phyloP scores from a whole-genome alignment of 2,888 invertebrate species.

The Synergus itoensis region DNA sequence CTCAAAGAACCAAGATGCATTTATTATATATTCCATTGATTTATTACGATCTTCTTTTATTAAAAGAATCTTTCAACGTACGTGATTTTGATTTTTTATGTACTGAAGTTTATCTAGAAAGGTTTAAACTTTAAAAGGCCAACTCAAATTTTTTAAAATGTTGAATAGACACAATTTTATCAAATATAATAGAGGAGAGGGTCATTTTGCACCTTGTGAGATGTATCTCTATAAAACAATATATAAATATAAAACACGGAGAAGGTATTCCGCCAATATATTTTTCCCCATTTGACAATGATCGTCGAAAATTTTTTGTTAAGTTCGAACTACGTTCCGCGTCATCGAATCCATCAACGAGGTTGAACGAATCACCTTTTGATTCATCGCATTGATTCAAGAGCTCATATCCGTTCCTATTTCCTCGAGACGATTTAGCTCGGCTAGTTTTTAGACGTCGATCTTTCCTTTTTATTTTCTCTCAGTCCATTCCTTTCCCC shows the following conservation, averaged over 20 bases:
- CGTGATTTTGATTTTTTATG: too few relatives aligned
- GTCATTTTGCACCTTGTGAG: too few relatives aligned
- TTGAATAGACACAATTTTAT: too few relatives aligned
- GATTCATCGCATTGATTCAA: neutral
- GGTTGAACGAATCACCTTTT: slow-evolving; percentile 31
- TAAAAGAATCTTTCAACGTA: too few relatives aligned
- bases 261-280: too few relatives aligned
- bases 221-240: too few relatives aligned
- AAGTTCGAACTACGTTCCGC: neutral
- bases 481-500: neutral
- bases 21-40: slow-evolving; percentile 8
- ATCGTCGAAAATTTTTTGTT: neutral
- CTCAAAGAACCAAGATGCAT: neutral
- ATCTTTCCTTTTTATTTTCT: neutral
- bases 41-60: neutral
- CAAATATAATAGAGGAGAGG: too few relatives aligned
- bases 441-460: neutral
- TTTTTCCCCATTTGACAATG: neutral
- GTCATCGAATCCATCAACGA: neutral
- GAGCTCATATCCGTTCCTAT: neutral
- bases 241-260: too few relatives aligned
- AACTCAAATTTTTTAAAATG: too few relatives aligned
- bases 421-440: neutral
- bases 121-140: too few relatives aligned
- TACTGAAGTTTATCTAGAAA: too few relatives aligned